Evolutionary conservation across 1,140 invertebrate species (phyloP).

Genomic region (Uloborus diversus): DNA sequence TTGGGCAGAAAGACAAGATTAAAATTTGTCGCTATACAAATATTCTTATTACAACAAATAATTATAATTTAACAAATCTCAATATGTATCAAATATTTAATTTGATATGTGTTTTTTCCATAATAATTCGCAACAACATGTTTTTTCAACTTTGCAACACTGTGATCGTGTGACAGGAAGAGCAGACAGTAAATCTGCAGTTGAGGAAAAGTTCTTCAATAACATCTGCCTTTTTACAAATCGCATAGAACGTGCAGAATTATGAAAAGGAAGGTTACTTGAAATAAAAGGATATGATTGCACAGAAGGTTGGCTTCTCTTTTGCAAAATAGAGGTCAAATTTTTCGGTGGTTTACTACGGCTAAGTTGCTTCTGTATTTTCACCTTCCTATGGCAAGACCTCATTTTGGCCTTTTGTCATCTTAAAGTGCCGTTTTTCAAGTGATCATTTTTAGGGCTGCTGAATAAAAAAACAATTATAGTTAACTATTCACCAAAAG

Average conservation of each 20-base stretch:
- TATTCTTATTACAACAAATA: too few relatives aligned
- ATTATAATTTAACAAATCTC: too few relatives aligned
- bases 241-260: background rate
- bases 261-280: background rate
- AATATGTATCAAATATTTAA: too few relatives aligned
- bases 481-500: too few relatives aligned
- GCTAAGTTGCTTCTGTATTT: too few relatives aligned
- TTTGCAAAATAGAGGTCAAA: too few relatives aligned
- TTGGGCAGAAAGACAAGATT: too few relatives aligned
- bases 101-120: constrained; percentile 48
- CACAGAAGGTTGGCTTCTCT: too few relatives aligned
- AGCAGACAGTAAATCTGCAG: background rate
- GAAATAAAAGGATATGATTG: too few relatives aligned
- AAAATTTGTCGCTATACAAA: too few relatives aligned
- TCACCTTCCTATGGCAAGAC: too few relatives aligned
- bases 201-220: background rate
- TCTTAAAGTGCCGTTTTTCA: constrained; percentile 4
- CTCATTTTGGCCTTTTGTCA: constrained; percentile 37
- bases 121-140: constrained; percentile 25
- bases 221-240: background rate
- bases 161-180: constrained; percentile 35
- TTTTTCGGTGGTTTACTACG: background rate
- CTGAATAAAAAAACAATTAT: constrained; percentile 1
- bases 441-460: background rate
- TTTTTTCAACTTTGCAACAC: constrained; percentile 12